Evolutionary conservation across 2,113 vertebrate genomes (phyloP).

Genomic region (Canis aureus): DNA sequence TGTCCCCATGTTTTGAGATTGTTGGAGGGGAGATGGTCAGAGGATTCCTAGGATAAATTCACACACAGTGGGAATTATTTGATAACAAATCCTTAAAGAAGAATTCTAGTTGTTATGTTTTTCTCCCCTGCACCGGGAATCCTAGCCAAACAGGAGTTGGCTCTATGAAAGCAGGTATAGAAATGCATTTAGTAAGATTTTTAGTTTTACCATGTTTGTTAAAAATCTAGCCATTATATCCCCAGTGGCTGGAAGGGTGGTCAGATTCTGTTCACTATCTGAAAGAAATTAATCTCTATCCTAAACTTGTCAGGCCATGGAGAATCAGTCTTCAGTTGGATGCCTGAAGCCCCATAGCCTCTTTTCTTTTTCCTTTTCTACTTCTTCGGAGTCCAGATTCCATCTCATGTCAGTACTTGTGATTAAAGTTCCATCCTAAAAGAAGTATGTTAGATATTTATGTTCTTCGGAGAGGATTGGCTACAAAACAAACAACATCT

Average conservation of each 20-base stretch:
- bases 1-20: not conserved
- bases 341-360: not conserved
- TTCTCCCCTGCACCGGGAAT: not conserved
- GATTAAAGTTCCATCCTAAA: not conserved
- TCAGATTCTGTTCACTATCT: not conserved
- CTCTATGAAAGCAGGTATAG: not conserved
- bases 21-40: not conserved
- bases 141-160: not conserved
- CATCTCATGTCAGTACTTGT: not conserved
- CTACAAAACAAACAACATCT: not conserved
- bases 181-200: not conserved
- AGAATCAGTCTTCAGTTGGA: not conserved
- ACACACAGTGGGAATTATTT: not conserved
- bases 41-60: not conserved
- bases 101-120: not conserved
- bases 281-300: not conserved
- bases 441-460: not conserved
- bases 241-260: not conserved
- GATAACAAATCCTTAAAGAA: constrained; percentile 8
- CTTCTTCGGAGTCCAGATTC: not conserved
- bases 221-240: not conserved
- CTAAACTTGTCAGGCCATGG: not conserved
- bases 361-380: not conserved
- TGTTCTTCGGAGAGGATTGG: not conserved
- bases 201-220: not conserved